Base-by-base conservation (phyloP, 2,888 invertebrate species). In the Eugnorisma glareosa region DNA sequence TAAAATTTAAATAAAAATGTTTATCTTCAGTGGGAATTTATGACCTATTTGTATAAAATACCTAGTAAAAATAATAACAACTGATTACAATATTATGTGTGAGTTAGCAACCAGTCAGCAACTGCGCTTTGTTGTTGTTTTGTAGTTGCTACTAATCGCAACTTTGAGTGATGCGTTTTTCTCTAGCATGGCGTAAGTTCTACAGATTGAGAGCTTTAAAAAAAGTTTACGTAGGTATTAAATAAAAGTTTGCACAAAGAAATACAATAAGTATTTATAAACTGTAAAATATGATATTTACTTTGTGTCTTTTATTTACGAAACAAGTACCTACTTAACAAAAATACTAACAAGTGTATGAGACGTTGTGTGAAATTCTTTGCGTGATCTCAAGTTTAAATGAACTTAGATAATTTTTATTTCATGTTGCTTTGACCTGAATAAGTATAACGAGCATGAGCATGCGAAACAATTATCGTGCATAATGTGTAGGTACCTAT, bases 391-490 rank as follows among this genome's bases (percentile, higher is more conserved):
- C 18, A 15, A 54, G 11, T 43, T 63, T 21, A 40, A 45, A 54
- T 35, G n/a, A n/a, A 54, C 61, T 45, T 37, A 15, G 43, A 51
- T 35, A 67, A 68, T 51, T 64, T 40, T 43, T 15, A 82, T 78
- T 78, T 48, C 31, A 57, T 70, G 15, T 59, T 75, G 13, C 51
- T 67, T 48, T 79, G 64, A 79, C 75, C 81, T 31, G 68, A 67
- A 72, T 77, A 28, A 7, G 11, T 24, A 28, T 37, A 31, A 37
- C 61, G 10, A 74, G 37, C 72, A 73, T 63, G 10, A 74, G 37
- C 72, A 73, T 63, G 57, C 63, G 31, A 77, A 80, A 67, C 63
- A 69, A 74, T 84, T 67, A 75, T 28, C 68, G 48, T 61, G 61
- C 35, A 21, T 45, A 73, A 11, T 45, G 69, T 40, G 24, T 72